Evolutionary conservation across 2,888 invertebrate species (phyloP).

Genomic region (Busseola fusca): DNA sequence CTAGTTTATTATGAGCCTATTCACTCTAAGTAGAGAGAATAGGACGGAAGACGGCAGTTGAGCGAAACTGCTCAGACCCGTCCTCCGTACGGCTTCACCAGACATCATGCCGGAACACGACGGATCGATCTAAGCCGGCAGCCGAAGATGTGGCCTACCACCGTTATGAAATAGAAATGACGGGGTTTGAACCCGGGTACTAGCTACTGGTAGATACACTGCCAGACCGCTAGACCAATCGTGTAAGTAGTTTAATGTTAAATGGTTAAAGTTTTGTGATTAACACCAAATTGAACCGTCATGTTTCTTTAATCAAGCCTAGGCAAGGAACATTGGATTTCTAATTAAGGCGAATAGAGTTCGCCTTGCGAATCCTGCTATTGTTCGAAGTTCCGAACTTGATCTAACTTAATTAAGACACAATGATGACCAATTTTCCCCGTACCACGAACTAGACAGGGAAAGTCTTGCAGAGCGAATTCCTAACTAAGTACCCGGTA

Average conservation of each 20-base stretch:
- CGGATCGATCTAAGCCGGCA: too few relatives aligned
- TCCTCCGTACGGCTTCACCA: too few relatives aligned
- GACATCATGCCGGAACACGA: too few relatives aligned
- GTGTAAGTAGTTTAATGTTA: conserved; percentile 20
- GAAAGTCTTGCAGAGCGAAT: conserved; percentile 59
- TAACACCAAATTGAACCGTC: conserved; percentile 17
- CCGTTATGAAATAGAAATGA: too few relatives aligned
- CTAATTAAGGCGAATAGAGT: conserved; percentile 34
- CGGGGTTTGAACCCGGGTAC: too few relatives aligned
- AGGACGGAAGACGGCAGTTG: too few relatives aligned
- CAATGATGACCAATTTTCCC: conserved; percentile 56
- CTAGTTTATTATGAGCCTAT: too few relatives aligned
- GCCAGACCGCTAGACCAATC: too few relatives aligned
- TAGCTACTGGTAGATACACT: too few relatives aligned
- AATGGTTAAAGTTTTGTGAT: conserved; percentile 2
- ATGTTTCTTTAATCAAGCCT: conserved; percentile 22
- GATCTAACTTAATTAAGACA: conserved; percentile 56
- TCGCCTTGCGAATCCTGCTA: conserved; percentile 30
- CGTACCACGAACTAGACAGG: conserved; percentile 50
- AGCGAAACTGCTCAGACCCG: too few relatives aligned
- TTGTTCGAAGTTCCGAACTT: conserved; percentile 52
- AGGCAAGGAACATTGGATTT: conserved; percentile 9
- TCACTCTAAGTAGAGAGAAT: too few relatives aligned
- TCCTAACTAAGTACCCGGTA: conserved; percentile 61
- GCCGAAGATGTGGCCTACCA: too few relatives aligned